Evolutionary conservation across 2,797 vertebrate species (phyloP).

Genomic region (Perodicticus potto): DNA sequence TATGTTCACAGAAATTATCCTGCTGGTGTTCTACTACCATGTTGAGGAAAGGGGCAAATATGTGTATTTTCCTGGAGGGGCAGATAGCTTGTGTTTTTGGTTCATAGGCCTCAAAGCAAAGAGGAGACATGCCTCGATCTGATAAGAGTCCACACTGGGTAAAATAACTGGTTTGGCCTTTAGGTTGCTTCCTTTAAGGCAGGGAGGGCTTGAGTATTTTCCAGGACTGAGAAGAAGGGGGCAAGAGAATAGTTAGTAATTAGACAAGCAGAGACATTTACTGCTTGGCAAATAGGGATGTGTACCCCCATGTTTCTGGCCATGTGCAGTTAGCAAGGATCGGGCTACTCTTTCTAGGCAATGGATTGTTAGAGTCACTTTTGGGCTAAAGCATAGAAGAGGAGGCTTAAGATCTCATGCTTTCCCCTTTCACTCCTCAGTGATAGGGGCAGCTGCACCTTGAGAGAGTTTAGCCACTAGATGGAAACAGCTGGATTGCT

Average conservation of each 20-base stretch:
- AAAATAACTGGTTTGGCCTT: neutral
- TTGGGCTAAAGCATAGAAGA: neutral
- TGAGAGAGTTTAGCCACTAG: constrained; percentile 43
- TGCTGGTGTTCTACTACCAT: neutral
- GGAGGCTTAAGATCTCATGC: neutral
- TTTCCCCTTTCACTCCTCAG: neutral
- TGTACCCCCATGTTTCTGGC: neutral
- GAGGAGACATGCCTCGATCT: neutral
- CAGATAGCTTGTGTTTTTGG: neutral
- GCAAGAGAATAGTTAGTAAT: neutral
- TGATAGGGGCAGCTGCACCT: constrained; percentile 34
- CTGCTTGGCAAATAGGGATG: neutral
- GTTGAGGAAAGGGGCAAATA: neutral
- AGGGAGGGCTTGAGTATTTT: neutral
- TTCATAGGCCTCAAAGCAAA: neutral
- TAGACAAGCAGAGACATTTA: constrained; percentile 2
- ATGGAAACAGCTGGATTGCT: constrained; percentile 64
- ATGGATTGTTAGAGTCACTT: neutral
- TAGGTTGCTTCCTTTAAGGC: neutral
- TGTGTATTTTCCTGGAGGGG: neutral
- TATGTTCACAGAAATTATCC: neutral
- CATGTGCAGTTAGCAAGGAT: neutral
- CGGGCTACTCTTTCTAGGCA: neutral
- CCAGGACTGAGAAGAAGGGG: neutral
- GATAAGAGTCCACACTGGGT: neutral